These are phyloP conservation scores for Etheostoma nigrum DNA, from an alignment of 2,797 vertebrate genomes.

Conservation along the genomic window DNA sequence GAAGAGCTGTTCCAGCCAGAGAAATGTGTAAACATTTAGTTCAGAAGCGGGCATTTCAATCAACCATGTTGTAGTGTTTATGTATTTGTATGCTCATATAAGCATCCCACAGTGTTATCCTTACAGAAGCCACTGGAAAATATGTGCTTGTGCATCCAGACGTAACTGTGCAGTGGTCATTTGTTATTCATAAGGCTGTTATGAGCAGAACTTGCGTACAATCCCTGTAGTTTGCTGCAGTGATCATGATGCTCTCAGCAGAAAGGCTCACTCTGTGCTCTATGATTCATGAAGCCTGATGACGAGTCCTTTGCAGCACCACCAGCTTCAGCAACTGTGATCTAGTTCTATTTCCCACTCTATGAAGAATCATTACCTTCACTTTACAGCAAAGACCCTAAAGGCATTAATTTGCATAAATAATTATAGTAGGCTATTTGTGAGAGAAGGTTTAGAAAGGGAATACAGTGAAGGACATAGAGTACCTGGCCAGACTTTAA, in stretches of 20 bases:
- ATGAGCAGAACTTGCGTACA: not conserved
- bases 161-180: not conserved
- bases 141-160: no score
- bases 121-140: no score
- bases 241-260: conserved; percentile 54
- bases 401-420: not conserved
- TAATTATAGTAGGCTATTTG: not conserved
- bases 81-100: no score
- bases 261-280: conserved; percentile 24
- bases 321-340: conserved; percentile 2
- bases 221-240: not conserved
- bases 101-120: no score
- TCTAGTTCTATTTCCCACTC: conserved; percentile 1
- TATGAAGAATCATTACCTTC: not conserved
- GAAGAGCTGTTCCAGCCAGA: not conserved
- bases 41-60: not conserved
- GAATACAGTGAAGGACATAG: not conserved
- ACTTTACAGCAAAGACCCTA: not conserved
- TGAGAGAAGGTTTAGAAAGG: not conserved
- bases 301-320: conserved; percentile 43
- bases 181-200: conserved; percentile 3
- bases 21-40: not conserved
- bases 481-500: not conserved
- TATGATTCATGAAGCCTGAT: conserved; percentile 54
- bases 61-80: not conserved